Conservation (phyloP, 2,888 invertebrate species). For the Mythimna ferrago region DNA sequence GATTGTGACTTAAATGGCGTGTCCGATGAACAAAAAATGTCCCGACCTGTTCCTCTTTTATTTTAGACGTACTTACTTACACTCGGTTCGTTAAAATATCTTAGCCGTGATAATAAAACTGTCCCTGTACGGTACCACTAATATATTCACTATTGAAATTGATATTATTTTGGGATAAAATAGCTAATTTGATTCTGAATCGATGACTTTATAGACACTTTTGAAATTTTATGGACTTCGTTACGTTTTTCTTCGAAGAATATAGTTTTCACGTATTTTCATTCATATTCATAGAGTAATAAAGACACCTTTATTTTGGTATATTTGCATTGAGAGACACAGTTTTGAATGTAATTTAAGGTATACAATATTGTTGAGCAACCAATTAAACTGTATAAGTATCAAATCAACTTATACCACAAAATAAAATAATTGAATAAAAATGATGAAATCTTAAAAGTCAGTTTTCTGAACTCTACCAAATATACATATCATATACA, state of each 20-base stretch:
- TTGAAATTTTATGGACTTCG: constrained; percentile 61
- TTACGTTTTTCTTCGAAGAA: constrained; percentile 55
- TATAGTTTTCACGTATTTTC: constrained; percentile 60
- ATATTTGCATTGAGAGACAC: constrained; percentile 23
- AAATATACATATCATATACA: neutral
- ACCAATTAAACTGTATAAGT: constrained; percentile 10
- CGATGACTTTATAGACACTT: constrained; percentile 63
- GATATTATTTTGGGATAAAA: constrained; percentile 74
- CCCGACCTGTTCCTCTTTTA: constrained; percentile 86
- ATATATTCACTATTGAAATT: constrained; percentile 82
- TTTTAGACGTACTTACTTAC: constrained; percentile 83
- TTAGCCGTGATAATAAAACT: constrained; percentile 86
- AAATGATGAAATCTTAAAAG: neutral
- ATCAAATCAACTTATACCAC: neutral
- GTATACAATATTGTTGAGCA: neutral
- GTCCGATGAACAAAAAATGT: constrained; percentile 87
- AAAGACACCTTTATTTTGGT: constrained; percentile 30
- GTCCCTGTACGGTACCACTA: constrained; percentile 80
- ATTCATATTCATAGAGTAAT: constrained; percentile 47
- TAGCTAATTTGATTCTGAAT: constrained; percentile 69
- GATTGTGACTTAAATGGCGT: constrained; percentile 90
- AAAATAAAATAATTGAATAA: neutral
- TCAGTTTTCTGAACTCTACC: neutral
- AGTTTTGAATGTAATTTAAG: constrained; percentile 12
- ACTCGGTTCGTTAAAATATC: constrained; percentile 89